Percentiles rank a stretch among this genome's conserved stretches.
Evolutionary conservation across 2,113 vertebrate genomes (phyloP).

Genomic region (Ancistrus triradiatus): DNA sequence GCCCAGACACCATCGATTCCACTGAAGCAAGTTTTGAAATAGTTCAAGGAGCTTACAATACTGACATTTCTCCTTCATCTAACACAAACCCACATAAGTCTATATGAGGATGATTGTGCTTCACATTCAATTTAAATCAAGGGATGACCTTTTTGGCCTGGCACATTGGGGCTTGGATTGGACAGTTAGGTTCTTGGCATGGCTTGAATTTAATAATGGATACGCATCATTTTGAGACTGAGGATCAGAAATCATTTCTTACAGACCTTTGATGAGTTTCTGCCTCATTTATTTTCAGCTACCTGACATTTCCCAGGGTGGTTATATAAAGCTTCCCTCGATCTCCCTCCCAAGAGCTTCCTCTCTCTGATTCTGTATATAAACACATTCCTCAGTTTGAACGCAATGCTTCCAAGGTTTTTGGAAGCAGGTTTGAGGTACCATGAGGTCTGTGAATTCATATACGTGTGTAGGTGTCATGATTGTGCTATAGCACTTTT

Average conservation of each 20-base stretch:
- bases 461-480: too few species aligned
- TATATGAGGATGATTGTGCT: background rate
- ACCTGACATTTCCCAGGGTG: constrained; percentile 34
- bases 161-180: constrained; percentile 2
- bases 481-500: too few species aligned
- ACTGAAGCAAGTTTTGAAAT: constrained; percentile 14
- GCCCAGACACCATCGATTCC: constrained; percentile 38
- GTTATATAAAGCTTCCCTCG: constrained; percentile 29
- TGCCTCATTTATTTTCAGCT: constrained; percentile 38
- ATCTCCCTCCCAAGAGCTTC: background rate
- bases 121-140: background rate
- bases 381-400: background rate
- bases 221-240: constrained; percentile 30
- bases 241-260: constrained; percentile 30
- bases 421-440: too few species aligned
- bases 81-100: background rate
- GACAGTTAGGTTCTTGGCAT: constrained; percentile 8
- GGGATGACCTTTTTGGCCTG: constrained; percentile 7
- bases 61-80: background rate
- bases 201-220: constrained; percentile 39
- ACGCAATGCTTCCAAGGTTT: too few species aligned
- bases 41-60: background rate
- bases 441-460: too few species aligned
- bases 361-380: background rate
- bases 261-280: constrained; percentile 21